phyloP scores from a whole-genome alignment of 1,140 invertebrate genomes.

The Scaptodrosophila lebanonensis region DNA sequence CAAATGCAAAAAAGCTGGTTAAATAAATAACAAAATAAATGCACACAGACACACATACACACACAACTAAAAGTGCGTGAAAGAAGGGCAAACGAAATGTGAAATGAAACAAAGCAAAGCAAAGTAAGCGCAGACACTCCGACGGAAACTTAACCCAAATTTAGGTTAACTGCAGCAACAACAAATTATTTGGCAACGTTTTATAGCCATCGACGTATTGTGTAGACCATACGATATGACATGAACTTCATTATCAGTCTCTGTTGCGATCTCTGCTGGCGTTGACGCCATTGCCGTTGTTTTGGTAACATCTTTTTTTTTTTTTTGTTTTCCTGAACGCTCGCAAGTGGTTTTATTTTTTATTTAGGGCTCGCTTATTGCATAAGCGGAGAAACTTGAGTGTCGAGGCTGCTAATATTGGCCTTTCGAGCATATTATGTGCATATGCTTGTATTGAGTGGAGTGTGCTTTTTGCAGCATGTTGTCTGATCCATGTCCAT shows the following conservation, averaged over 20 bases:
- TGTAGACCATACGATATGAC: constrained; percentile 47
- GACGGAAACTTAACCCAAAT: constrained; percentile 62
- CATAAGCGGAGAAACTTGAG: constrained; percentile 71
- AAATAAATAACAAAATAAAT: constrained; percentile 15
- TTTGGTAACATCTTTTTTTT: constrained; percentile 63
- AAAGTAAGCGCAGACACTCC: constrained; percentile 1
- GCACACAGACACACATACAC: constrained; percentile 28
- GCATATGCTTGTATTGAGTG: constrained; percentile 28
- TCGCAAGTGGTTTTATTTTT: constrained; percentile 60
- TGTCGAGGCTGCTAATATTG: constrained; percentile 41
- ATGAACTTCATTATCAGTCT: constrained; percentile 73
- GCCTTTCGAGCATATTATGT: constrained; percentile 67
- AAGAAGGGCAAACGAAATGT: constrained; percentile 45
- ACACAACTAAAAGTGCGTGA: constrained; percentile 43
- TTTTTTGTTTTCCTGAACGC: constrained; percentile 47
- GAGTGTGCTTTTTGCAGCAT: background rate
- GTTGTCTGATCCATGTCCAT: constrained; percentile 4
- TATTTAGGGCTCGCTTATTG: constrained; percentile 70
- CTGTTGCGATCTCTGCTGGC: constrained; percentile 37
- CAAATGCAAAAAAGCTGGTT: constrained; percentile 56
- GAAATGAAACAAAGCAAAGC: constrained; percentile 37
- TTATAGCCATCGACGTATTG: constrained; percentile 58
- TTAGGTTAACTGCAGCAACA: constrained; percentile 58
- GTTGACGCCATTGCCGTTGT: constrained; percentile 27
- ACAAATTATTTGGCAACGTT: constrained; percentile 71